These are phyloP conservation scores for Drosophila paulistorum DNA, from an alignment of 1,140 invertebrate genomes.

Conservation along the genomic window DNA sequence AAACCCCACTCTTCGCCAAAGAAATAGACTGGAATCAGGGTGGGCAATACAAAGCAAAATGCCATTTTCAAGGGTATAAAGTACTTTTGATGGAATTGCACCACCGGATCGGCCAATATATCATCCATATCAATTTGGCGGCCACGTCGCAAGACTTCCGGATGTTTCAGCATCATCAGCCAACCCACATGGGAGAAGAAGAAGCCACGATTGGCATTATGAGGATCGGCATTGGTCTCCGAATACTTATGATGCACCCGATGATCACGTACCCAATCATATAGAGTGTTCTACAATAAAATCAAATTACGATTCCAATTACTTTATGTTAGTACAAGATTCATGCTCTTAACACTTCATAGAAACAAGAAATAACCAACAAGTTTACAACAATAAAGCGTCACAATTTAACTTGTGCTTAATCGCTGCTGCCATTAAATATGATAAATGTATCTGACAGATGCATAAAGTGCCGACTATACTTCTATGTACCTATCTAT, in stretches of 20 bases:
- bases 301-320: conserved; percentile 15
- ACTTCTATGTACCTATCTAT: conserved; percentile 15
- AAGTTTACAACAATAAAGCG: not conserved
- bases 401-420: conserved; percentile 34
- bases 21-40: conserved; percentile 87
- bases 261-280: conserved; percentile 91
- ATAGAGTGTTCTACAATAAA: conserved; percentile 85
- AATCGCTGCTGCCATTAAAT: conserved; percentile 68
- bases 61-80: conserved; percentile 89
- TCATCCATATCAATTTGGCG: conserved; percentile 91
- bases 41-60: conserved; percentile 91
- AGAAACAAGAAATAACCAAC: conserved; percentile 12
- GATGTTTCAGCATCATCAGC: conserved; percentile 93
- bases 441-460: conserved; percentile 70
- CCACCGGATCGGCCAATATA: conserved; percentile 89
- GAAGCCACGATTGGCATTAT: conserved; percentile 94
- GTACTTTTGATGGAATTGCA: conserved; percentile 89
- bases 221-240: conserved; percentile 95
- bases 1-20: conserved; percentile 89
- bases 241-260: conserved; percentile 95
- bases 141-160: conserved; percentile 90
- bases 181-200: conserved; percentile 96
- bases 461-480: conserved; percentile 51
- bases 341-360: conserved; percentile 38
- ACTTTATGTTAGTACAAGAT: not conserved